Evolutionary conservation across 2,888 invertebrate species (phyloP), one percentile per base, ranked within the genome.

Genomic region (Leptinotarsa tumamoca): DNA sequence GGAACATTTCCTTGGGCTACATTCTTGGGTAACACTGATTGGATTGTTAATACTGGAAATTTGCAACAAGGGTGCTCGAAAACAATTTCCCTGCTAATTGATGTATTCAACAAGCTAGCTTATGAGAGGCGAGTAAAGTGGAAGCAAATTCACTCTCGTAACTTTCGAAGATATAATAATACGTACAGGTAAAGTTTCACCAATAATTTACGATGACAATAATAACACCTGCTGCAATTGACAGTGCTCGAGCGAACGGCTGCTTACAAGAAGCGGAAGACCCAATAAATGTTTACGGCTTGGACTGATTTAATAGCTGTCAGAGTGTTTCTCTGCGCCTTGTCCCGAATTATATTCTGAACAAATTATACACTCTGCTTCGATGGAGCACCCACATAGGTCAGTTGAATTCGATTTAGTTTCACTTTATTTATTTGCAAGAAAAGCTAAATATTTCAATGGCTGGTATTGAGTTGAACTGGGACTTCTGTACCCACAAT

Each of bases 201-300:
- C 87, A 83, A 87, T 87, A 88, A 87, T 87, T 88, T 87, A 87
- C 85, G 82, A 83, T 86, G 87, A 87, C 88, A 87, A 87, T 87
- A 87, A 87, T 87, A 88, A 86, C 87, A 88, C 88, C 87, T 87
- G 88, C 87, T 87, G 86, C 88, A 80, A 87, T 87, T 86, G 87
- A 86, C 87, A 68, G 61, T 61, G 61, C 27, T 61, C 61, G 18
- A 15, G 23, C 21, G 58, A 58, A 58, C 23, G 58, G 61, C 61
- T 61, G 61, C 61, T 61, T 27, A 23, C 61, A 61, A 27, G 61
- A 61, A 61, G 61, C 61, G 61, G 61, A 61, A 61, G 61, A 61
- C 17, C 61, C 61, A 61, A 61, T 68, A 54, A 68, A 68, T 54
- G 68, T 68, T 68, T 68, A 68, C 56, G 43, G 56, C 69, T 58